Percentiles rank a stretch among this genome's conserved stretches.
phyloP scores from a whole-genome alignment of 2,113 vertebrate genomes.

The Tricholaema leucomelas region DNA sequence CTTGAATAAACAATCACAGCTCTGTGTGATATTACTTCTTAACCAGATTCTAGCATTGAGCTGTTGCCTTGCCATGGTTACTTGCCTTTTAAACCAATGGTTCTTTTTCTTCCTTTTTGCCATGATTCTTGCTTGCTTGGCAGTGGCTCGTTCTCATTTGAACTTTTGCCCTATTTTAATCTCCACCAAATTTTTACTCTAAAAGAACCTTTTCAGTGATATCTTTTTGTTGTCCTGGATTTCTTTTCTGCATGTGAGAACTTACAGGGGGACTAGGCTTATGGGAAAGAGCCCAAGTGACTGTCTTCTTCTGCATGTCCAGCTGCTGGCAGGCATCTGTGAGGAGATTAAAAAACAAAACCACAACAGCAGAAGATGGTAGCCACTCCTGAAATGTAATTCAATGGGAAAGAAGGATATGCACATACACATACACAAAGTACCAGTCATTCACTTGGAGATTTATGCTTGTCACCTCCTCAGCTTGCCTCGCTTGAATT shows the following conservation, averaged over 20 bases:
- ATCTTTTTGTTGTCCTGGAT: conserved; percentile 73
- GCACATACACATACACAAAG: neutral
- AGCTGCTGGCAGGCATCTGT: conserved; percentile 64
- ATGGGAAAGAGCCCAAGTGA: conserved; percentile 65
- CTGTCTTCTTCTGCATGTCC: conserved; percentile 65
- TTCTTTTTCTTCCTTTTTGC: conserved; percentile 75
- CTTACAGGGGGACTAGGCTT: conserved; percentile 52
- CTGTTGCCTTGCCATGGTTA: conserved; percentile 87
- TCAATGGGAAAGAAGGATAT: conserved; percentile 59
- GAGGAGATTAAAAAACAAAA: conserved; percentile 55
- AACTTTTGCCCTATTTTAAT: conserved; percentile 83
- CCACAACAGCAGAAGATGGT: conserved; percentile 40
- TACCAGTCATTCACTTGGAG: conserved; percentile 17
- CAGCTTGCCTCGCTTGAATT: neutral
- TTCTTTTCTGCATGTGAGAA: conserved; percentile 77
- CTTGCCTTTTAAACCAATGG: conserved; percentile 79
- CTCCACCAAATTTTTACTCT: conserved; percentile 78
- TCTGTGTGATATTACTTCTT: conserved; percentile 85
- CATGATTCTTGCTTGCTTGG: conserved; percentile 74
- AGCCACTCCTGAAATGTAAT: conserved; percentile 69
- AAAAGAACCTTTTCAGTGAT: conserved; percentile 78
- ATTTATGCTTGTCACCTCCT: neutral
- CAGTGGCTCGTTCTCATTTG: conserved; percentile 69
- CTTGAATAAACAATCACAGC: conserved; percentile 90
- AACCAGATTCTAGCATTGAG: conserved; percentile 86